phyloP scores from a whole-genome alignment of 1,140 invertebrate species.

The Linepithema humile region DNA sequence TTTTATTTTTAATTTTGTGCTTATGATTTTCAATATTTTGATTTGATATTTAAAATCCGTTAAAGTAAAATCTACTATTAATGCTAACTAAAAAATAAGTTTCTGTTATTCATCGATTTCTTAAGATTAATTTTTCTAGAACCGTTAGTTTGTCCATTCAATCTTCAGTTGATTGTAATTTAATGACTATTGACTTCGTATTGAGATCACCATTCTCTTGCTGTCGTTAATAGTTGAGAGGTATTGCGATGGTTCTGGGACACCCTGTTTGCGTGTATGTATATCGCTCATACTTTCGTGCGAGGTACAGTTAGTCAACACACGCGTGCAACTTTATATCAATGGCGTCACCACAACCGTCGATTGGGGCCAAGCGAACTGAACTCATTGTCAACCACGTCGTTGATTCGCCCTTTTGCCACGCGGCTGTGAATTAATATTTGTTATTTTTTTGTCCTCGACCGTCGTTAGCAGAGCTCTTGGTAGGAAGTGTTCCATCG shows the following conservation, averaged over 20 bases:
- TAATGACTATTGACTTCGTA: background rate
- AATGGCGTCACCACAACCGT: conserved; percentile 63
- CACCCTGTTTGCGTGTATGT: conserved; percentile 25
- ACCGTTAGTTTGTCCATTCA: background rate
- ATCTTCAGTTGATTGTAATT: conserved; percentile 12
- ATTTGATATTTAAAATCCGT: background rate
- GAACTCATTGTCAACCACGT: conserved; percentile 62
- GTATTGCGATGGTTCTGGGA: conserved; percentile 32
- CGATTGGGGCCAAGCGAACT: conserved; percentile 58
- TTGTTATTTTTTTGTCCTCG: conserved; percentile 57
- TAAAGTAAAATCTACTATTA: background rate
- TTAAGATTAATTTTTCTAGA: background rate
- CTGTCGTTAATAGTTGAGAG: conserved; percentile 16
- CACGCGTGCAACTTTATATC: conserved; percentile 66
- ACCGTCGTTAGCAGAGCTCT: conserved; percentile 18
- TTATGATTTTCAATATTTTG: background rate
- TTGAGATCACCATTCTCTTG: conserved; percentile 8
- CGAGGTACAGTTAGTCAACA: conserved; percentile 68
- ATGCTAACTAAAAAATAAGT: background rate
- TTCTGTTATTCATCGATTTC: no score
- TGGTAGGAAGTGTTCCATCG: conserved; percentile 36
- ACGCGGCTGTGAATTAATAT: conserved; percentile 48
- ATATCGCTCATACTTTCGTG: conserved; percentile 43
- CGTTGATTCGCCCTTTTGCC: conserved; percentile 35
- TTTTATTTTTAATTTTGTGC: background rate